Percentiles rank a stretch among this genome's conserved stretches.
These are phyloP conservation scores for Cheilosia grossa DNA, from an alignment of 2,888 invertebrate genomes.

Conservation along the genomic window DNA sequence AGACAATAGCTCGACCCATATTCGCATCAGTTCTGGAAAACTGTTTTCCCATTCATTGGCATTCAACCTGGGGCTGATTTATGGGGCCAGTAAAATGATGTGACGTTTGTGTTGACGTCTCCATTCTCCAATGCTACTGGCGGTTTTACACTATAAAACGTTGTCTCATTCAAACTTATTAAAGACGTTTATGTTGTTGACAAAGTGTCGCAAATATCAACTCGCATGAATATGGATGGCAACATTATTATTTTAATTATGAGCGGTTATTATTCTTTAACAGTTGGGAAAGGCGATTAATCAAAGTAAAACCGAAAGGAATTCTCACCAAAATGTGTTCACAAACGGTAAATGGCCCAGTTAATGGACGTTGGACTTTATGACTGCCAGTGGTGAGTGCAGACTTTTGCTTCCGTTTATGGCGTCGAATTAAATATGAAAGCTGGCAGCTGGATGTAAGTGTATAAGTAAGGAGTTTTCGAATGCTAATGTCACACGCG, in stretches of 20 bases:
- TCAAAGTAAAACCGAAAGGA: background rate
- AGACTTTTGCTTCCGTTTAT: background rate
- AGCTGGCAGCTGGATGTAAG: background rate
- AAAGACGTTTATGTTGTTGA: background rate
- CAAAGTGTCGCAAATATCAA: too few species aligned
- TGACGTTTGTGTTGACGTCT: too few species aligned
- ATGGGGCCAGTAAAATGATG: too few species aligned
- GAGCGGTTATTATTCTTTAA: background rate
- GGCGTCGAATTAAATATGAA: background rate
- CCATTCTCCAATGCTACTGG: too few species aligned
- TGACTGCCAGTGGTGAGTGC: background rate
- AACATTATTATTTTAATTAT: background rate
- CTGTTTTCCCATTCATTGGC: too few species aligned
- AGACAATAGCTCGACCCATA: too few species aligned
- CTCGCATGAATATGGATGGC: background rate
- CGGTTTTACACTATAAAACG: too few species aligned
- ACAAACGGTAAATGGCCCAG: background rate
- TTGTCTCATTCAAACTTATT: too few species aligned
- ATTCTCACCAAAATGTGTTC: constrained; percentile 1
- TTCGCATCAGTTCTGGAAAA: too few species aligned
- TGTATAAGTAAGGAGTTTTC: background rate
- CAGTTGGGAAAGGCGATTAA: background rate
- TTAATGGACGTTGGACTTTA: background rate
- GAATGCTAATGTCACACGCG: too few species aligned
- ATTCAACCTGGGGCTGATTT: too few species aligned